phyloP scores from a whole-genome alignment of 53 echinoderm and acorn worm species.

The Zoroaster sp. region DNA sequence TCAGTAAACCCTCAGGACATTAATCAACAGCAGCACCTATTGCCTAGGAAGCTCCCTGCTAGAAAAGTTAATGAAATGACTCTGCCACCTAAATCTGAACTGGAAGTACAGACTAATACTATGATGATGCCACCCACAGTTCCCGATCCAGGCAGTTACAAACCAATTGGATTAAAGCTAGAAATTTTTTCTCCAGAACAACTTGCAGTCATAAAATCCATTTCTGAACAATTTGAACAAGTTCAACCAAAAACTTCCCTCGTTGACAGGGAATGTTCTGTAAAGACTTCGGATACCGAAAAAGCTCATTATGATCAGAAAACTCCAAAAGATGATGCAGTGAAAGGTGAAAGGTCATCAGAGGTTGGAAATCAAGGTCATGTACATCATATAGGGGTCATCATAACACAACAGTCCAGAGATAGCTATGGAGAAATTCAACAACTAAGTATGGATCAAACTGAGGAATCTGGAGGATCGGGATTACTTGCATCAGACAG shows the following conservation, averaged over 20 bases:
- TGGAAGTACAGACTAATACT: neutral
- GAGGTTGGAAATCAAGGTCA: neutral
- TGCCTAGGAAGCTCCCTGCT: neutral
- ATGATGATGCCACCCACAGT: neutral
- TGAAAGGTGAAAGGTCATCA: conserved; percentile 6
- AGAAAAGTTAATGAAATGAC: neutral
- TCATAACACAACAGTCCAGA: neutral
- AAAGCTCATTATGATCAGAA: neutral
- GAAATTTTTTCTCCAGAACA: conserved; percentile 27
- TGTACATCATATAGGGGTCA: conserved; percentile 28
- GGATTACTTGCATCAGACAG: neutral
- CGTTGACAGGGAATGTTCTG: neutral
- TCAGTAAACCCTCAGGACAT: neutral
- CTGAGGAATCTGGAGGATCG: neutral
- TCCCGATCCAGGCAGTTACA: neutral
- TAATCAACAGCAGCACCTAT: neutral
- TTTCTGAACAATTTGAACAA: conserved; percentile 13
- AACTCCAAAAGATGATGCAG: neutral
- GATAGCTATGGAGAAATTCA: neutral
- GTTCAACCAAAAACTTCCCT: neutral
- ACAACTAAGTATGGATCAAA: neutral
- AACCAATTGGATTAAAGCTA: neutral
- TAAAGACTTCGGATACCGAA: neutral
- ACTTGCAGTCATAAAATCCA: conserved; percentile 1
- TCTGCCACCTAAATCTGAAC: neutral